phyloP scores from a whole-genome alignment of 2,888 invertebrate genomes.

The Drosophila atripex region DNA sequence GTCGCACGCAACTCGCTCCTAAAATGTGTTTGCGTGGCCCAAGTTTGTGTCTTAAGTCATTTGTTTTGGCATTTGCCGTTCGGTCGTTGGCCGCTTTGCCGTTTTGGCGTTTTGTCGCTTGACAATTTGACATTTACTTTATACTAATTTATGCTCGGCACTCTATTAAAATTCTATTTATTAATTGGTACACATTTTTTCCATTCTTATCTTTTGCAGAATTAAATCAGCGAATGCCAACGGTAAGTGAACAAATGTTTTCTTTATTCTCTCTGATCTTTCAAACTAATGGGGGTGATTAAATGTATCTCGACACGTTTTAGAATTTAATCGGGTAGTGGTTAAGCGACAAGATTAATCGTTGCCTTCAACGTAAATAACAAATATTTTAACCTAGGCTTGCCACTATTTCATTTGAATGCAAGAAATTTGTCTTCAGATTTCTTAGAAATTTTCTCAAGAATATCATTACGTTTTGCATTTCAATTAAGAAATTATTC shows the following conservation, averaged over 20 bases:
- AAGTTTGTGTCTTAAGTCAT: constrained; percentile 81
- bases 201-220: constrained; percentile 80
- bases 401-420: not conserved
- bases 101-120: constrained; percentile 50
- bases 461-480: not conserved
- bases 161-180: constrained; percentile 46
- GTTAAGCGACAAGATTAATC: not conserved
- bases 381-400: not conserved
- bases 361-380: not conserved
- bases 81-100: constrained; percentile 41
- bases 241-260: constrained; percentile 79
- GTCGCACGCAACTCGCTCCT: constrained; percentile 28
- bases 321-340: not conserved
- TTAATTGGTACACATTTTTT: constrained; percentile 52
- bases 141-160: constrained; percentile 57
- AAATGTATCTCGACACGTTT: constrained; percentile 26
- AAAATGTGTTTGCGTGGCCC: constrained; percentile 39
- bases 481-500: constrained; percentile 11
- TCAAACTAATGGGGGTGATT: constrained; percentile 27
- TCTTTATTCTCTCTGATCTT: constrained; percentile 11
- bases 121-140: constrained; percentile 55
- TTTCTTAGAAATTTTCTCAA: not conserved
- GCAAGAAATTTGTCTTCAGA: too few species aligned
- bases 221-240: constrained; percentile 84
- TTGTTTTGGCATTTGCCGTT: constrained; percentile 68